These are phyloP conservation scores for Eupithecia exiguata DNA, from an alignment of 2,888 invertebrate species.

Conservation along the genomic window DNA sequence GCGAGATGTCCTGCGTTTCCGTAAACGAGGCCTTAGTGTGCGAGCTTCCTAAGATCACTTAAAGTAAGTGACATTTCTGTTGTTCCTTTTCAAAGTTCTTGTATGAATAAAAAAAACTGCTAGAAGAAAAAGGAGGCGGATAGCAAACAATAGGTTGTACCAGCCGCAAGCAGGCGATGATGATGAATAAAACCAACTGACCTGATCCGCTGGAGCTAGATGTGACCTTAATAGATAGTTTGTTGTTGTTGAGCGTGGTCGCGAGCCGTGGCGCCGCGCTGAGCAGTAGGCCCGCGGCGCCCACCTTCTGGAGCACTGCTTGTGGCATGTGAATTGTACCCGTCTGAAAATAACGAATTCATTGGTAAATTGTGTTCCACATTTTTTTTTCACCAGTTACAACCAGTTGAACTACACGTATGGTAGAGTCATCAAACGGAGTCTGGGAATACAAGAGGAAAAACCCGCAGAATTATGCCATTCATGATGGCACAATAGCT, in stretches of 20 bases:
- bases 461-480: constrained; percentile 15
- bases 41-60: no score
- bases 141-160: no score
- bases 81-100: no score
- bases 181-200: constrained; percentile 43
- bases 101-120: no score
- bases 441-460: constrained; percentile 14
- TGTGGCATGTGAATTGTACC: constrained; percentile 85
- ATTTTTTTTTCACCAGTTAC: no score
- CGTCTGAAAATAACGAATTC: constrained; percentile 65
- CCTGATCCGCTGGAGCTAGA: constrained; percentile 77
- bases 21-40: no score
- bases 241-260: constrained; percentile 76
- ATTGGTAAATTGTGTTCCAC: background rate
- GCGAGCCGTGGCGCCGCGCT: constrained; percentile 77
- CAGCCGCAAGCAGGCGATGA: background rate
- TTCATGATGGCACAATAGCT: constrained; percentile 23
- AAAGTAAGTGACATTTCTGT: no score
- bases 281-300: constrained; percentile 74
- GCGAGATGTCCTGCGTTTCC: no score
- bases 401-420: background rate
- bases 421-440: background rate
- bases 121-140: no score
- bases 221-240: constrained; percentile 88
- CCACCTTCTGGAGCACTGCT: constrained; percentile 79